Conservation (phyloP, 1,140 invertebrate genomes). For the Papilio glaucus region DNA sequence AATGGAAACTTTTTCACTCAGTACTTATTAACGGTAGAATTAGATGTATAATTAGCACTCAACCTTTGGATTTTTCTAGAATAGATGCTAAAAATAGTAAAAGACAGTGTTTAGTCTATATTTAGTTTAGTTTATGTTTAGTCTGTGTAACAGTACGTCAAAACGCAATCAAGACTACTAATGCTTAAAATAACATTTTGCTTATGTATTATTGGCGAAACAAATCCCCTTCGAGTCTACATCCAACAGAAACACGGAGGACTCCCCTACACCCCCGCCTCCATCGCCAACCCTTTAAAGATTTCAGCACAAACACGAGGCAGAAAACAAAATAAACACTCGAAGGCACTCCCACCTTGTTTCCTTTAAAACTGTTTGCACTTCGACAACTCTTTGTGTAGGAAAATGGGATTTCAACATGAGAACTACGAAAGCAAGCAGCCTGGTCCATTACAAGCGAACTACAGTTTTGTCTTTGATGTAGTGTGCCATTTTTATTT, state of each 20-base stretch:
- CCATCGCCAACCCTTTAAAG: constrained; percentile 30
- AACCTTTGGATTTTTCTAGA: too few relatives aligned
- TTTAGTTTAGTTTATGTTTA: too few relatives aligned
- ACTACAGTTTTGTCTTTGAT: constrained; percentile 15
- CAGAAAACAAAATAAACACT: constrained; percentile 45
- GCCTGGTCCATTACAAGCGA: constrained; percentile 3
- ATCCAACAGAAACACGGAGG: neutral
- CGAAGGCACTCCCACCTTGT: constrained; percentile 40
- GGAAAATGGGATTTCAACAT: constrained; percentile 29
- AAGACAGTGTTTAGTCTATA: too few relatives aligned
- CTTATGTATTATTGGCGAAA: neutral
- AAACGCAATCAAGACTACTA: neutral
- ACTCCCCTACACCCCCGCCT: neutral
- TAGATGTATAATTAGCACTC: too few relatives aligned
- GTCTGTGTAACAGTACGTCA: too few relatives aligned
- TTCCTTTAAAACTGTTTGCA: constrained; percentile 37
- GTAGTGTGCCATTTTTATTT: neutral
- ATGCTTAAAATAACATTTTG: neutral
- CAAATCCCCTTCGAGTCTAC: neutral
- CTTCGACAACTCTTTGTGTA: constrained; percentile 34
- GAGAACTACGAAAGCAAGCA: constrained; percentile 15
- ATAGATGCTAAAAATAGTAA: too few relatives aligned
- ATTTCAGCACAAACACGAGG: constrained; percentile 37
- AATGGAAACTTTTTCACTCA: too few relatives aligned
- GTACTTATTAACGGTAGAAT: too few relatives aligned